Evolutionary conservation across 2,113 vertebrate genomes (phyloP), one percentile per base, ranked within the genome.

Genomic region (Dasyornis broadbenti): DNA sequence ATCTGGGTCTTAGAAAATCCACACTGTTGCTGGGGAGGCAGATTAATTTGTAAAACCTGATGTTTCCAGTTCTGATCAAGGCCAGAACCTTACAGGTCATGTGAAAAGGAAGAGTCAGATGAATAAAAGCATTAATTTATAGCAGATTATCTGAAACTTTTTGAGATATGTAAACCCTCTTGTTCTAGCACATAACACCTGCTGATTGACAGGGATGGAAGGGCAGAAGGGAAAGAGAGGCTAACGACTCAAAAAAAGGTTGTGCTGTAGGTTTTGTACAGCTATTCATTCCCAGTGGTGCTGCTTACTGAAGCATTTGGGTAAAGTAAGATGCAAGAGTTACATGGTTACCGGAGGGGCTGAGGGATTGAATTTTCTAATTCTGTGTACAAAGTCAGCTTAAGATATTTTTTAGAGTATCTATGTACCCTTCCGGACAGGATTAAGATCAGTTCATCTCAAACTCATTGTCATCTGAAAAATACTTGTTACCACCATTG

Each of bases 91-190:
- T 71, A n/a, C 26, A 42, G 44, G 23, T 86, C 71, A 37, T 82
- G 23, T 68, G 64, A 61, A 84, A 82, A 88, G 45, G 37, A 60
- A 86, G 50, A 80, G 33, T 45, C 17, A 13, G 35, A 37, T 76
- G 92, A 95, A 89, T 95, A 78, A 91, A 94, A 92, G 23, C 61
- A 68, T 79, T 63, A 4, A 79, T 84, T 93, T 93, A 68, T 47
- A 52, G 56, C 60, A 84, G 81, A 59, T 91, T 78, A 54, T 77
- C 42, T 56, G 56, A 81, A 69, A 59, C 77, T 87, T 42, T n/a
- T 19, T 82, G 80, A 81, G 64, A 66, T 69, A 60, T 24, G 37
- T 84, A 78, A 91, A 49, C 69, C 27, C 37, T 82, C 44, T 75
- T 91, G 44, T 65, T 94, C 79, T 69, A 79, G 47, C 70, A 53